Conservation (phyloP, 2,113 vertebrate genomes). For the Hipposideros armiger region DNA sequence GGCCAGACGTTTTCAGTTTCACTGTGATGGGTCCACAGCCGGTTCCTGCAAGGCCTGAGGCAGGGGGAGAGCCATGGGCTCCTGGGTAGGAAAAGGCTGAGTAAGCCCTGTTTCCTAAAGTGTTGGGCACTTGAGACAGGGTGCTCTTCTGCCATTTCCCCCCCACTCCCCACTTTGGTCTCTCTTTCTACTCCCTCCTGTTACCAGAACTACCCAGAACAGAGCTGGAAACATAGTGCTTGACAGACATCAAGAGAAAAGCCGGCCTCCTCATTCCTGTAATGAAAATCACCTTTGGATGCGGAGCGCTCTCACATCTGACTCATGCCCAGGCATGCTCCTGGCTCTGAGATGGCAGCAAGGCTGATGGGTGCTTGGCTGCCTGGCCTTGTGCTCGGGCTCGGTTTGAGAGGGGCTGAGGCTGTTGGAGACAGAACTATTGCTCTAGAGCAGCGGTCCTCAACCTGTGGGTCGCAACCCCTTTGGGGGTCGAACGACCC, state of each 20-base stretch:
- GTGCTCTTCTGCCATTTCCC: not conserved
- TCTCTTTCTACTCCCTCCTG: not conserved
- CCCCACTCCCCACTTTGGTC: not conserved
- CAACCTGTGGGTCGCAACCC: no score
- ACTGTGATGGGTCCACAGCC: no score
- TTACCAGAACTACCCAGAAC: not conserved
- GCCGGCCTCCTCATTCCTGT: not conserved
- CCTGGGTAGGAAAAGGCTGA: not conserved
- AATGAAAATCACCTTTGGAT: not conserved
- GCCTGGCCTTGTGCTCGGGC: not conserved
- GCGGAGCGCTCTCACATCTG: rapidly evolving
- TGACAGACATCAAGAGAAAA: not conserved
- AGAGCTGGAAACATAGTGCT: not conserved
- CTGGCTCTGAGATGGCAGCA: not conserved
- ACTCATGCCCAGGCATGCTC: not conserved
- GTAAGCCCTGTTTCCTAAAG: not conserved
- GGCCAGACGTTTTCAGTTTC: not conserved
- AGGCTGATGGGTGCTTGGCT: no score
- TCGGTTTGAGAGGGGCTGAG: not conserved
- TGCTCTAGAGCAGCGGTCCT: no score
- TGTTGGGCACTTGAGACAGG: not conserved
- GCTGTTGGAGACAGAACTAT: not conserved
- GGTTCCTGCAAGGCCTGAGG: not conserved
- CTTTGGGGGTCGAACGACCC: no score
- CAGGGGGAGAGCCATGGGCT: not conserved